These are phyloP conservation scores for Cyclina sinensis DNA, from an alignment of 1,140 invertebrate species.

Conservation along the genomic window DNA sequence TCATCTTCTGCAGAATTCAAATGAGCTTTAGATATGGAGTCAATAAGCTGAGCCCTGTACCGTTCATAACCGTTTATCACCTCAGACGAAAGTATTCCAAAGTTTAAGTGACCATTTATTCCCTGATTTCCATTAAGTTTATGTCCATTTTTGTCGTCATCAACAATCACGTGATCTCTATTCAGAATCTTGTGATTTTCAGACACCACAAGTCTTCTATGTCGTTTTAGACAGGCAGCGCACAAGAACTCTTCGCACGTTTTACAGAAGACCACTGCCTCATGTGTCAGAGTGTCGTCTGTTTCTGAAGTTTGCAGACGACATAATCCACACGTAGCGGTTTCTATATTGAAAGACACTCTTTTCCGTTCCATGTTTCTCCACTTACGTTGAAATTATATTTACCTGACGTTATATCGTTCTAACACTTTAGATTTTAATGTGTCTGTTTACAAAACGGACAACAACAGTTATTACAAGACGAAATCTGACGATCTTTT, in stretches of 20 bases:
- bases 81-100: not conserved
- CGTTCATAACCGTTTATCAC: slow-evolving; percentile 14
- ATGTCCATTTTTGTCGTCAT: not conserved
- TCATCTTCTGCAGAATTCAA: not conserved
- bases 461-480: too few relatives aligned
- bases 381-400: too few relatives aligned
- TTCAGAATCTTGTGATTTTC: slow-evolving; percentile 55
- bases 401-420: too few relatives aligned
- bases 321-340: slow-evolving; percentile 49
- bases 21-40: not conserved
- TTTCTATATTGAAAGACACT: slow-evolving; percentile 59
- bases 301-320: not conserved
- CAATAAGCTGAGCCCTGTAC: not conserved
- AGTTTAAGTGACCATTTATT: not conserved
- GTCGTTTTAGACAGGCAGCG: slow-evolving; percentile 42
- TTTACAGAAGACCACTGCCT: slow-evolving; percentile 51
- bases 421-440: too few relatives aligned
- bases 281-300: not conserved
- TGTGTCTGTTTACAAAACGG: too few relatives aligned
- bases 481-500: too few relatives aligned
- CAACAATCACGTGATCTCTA: slow-evolving; percentile 49
- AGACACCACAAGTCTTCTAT: slow-evolving; percentile 47
- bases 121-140: not conserved
- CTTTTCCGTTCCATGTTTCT: slow-evolving; percentile 20
- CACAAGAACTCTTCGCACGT: slow-evolving; percentile 55